Evolutionary conservation across 1,140 invertebrate genomes (phyloP).

Genomic region (Nymphalis io): DNA sequence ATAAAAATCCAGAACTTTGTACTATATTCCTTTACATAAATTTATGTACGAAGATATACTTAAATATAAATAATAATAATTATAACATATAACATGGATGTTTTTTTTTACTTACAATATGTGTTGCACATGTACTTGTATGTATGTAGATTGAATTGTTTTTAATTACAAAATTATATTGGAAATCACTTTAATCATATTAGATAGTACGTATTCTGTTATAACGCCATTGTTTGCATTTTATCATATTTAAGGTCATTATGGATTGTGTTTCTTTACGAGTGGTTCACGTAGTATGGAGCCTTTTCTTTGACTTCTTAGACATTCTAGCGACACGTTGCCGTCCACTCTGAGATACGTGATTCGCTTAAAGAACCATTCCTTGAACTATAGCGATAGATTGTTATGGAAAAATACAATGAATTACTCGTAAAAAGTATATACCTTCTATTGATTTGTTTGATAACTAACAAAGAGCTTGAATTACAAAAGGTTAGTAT

Average conservation of each 20-base stretch:
- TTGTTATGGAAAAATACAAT: slow-evolving; percentile 16
- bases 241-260: slow-evolving; percentile 8
- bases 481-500: slow-evolving; percentile 5
- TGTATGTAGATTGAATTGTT: no score
- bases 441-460: slow-evolving; percentile 15
- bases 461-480: background rate
- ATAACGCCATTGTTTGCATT: slow-evolving; percentile 9
- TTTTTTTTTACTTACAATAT: no score
- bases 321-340: slow-evolving; percentile 44
- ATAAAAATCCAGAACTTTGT: no score
- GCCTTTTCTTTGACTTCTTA: slow-evolving; percentile 43
- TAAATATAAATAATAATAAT: no score
- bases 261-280: slow-evolving; percentile 27
- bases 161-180: background rate
- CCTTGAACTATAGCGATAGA: slow-evolving; percentile 11
- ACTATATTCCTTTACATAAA: no score
- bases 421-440: background rate
- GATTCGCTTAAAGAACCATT: slow-evolving; percentile 44
- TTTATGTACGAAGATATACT: no score
- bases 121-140: no score
- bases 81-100: no score
- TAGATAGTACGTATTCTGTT: background rate
- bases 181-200: background rate
- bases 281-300: slow-evolving; percentile 35
- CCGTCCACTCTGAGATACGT: slow-evolving; percentile 48